Conservation (phyloP, 1,140 invertebrate genomes). For the Zaprionus lachaisei region DNA sequence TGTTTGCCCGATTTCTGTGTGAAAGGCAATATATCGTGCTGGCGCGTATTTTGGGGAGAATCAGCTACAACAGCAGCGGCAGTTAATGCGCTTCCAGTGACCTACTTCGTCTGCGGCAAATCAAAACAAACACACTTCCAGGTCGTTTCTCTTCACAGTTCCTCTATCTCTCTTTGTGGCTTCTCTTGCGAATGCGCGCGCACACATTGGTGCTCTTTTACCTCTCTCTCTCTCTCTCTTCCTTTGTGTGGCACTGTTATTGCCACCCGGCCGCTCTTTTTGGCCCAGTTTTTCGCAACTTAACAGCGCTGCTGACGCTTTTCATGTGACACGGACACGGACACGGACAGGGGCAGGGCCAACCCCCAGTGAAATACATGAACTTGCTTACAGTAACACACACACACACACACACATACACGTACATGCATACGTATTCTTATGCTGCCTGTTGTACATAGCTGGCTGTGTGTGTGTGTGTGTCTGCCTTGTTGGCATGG, state of each 20-base stretch:
- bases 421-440: not conserved
- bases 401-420: constrained; percentile 6
- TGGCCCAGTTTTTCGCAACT: constrained; percentile 64
- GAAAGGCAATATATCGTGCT: constrained; percentile 75
- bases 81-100: constrained; percentile 67
- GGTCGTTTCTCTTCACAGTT: constrained; percentile 39
- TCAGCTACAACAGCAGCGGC: not conserved
- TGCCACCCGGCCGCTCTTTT: constrained; percentile 44
- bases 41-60: constrained; percentile 26
- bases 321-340: constrained; percentile 56
- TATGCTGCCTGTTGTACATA: constrained; percentile 7
- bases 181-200: constrained; percentile 25
- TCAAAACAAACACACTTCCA: constrained; percentile 61
- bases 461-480: constrained; percentile 5
- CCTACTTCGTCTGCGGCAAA: constrained; percentile 59
- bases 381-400: not conserved
- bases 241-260: constrained; percentile 54
- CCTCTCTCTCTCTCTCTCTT: not conserved
- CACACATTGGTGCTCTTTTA: constrained; percentile 42
- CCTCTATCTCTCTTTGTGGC: constrained; percentile 1
- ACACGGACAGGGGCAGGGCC: constrained; percentile 50
- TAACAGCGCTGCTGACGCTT: constrained; percentile 60
- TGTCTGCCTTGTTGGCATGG: constrained; percentile 10
- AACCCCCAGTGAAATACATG: constrained; percentile 48
- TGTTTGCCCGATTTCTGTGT: constrained; percentile 21